Evolutionary conservation across 1,140 invertebrate genomes (phyloP), one percentile per base, ranked within the genome.

Genomic region (Leptinotarsa lineolata): DNA sequence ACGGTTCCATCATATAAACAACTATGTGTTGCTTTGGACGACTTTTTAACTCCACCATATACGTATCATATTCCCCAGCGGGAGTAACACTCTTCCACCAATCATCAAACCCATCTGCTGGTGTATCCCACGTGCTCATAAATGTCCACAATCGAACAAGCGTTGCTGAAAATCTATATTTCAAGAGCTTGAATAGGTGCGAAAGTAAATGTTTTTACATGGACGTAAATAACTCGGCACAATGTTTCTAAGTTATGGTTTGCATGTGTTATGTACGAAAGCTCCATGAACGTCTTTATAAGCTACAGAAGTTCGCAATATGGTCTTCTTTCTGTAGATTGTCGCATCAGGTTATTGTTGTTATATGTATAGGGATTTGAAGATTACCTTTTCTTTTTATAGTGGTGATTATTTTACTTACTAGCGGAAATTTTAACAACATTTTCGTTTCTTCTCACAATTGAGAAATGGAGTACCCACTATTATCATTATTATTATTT

Each of bases 141-240:
- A 16, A 54, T 54, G 48, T 54, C n/a, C 16, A 54, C 48, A 18
- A 54, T 54, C 48, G 48, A 18, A 54, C n/a, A 54, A 15, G 6
- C 48, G 48, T 54, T 18, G 15, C 48, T 54, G 48, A 54, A 54
- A 54, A 54, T 54, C 48, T 54, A 54, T 54, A 54, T 54, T 54
- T 54, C 48, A 54, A 15, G 15, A 54, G 48, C 48, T 16, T 15
- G 4, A 4, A 54, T 4, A 54, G 48, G 48, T 54, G 48, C 16
- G 48, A 54, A 54, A 54, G 48, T 54, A 18, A 54, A 54, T 54
- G 48, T 54, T 54, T 54, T n/a, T 54, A 54, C 48, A 54, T 54
- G 16, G 15, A 54, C n/a, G 48, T 54, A 54, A 54, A 54, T 54
- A 54, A 54, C 48, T 54, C 48, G 16, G 16, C 48, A 54, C 48